Base-by-base conservation (phyloP, 2,113 vertebrate genomes). In the Thalassoma bifasciatum region DNA sequence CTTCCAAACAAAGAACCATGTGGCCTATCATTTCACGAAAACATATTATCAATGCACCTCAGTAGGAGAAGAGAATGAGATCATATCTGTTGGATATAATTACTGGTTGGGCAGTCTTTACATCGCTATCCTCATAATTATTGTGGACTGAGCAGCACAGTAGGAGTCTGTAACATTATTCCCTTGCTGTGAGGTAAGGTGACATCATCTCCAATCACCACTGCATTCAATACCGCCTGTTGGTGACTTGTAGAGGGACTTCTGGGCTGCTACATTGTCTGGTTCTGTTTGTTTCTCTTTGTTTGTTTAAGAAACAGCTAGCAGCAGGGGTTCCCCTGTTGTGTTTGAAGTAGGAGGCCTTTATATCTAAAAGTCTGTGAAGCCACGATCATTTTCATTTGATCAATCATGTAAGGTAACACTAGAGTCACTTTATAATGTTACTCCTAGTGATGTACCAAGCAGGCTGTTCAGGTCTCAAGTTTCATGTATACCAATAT, bases 41-140 rank as follows among this genome's bases (percentile, higher is more conserved):
- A 64, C 61, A 72, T 70, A 52, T 65, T 47, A 59, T 61, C 21
- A 11, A 66, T 72, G 72, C 30, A 42, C 19, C 60, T 23, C 71
- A 30, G 57, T 52, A 58, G 44, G 67, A 66, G 58, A 37, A 83
- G 63, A 91, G 81, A 82, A 84, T 89, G 89, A 87, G 77, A 83
- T 85, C 83, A 88, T 58, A 82, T 89, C 82, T 92, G 64, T 79
- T 82, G 72, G 86, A 86, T 90, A 69, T 90, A 89, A 89, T 92
- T 90, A 77, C 88, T 72, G 46, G 63, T 81, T 79, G 72, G 74
- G 61, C 69, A 22, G 64, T 77, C 86, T 86, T 87, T 75, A 72
- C 57, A 56, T 53, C 57, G 40, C 75, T 67, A 58, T 68, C 79
- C 78, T 53, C 44, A 53, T 88, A 84, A 90, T 92, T 86, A 87